Conservation (phyloP, 2,113 vertebrate genomes). For the Alligator sinensis region DNA sequence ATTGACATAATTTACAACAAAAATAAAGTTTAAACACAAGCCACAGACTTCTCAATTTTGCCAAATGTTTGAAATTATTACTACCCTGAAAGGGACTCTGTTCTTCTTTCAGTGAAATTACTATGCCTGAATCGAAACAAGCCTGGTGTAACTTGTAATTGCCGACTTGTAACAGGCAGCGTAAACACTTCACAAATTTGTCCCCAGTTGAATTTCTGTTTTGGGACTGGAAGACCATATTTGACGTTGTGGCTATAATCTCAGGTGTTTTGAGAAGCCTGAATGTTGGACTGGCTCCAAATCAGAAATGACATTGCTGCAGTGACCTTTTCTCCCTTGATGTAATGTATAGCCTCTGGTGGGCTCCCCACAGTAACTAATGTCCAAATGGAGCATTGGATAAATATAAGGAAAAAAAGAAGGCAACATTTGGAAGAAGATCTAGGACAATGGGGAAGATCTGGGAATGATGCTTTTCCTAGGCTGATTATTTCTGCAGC, state of each 20-base stretch:
- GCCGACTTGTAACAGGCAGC: conserved; percentile 4
- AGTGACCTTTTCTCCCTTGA: neutral
- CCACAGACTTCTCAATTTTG: conserved; percentile 13
- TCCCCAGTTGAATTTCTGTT: neutral
- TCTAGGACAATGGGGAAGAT: too few species aligned
- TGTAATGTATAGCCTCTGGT: neutral
- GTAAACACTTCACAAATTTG: neutral
- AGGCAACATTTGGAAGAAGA: neutral
- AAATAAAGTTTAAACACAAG: neutral
- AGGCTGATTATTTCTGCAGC: neutral
- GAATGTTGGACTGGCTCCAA: neutral
- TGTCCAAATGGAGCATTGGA: too few species aligned
- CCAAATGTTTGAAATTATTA: conserved; percentile 42
- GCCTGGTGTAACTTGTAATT: neutral
- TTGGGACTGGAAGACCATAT: neutral
- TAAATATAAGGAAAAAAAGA: rapidly evolving
- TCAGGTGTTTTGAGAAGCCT: neutral
- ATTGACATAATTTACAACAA: conserved; percentile 22
- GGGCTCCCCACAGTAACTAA: neutral
- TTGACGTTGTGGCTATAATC: neutral
- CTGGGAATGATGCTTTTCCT: neutral
- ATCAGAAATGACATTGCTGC: rapidly evolving
- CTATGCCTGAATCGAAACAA: neutral
- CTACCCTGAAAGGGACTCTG: neutral
- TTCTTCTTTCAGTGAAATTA: neutral